Percentiles rank a stretch among this genome's conserved stretches.
Conservation (phyloP, 1,140 invertebrate genomes). For the Ceratoteleas bidentatus region DNA sequence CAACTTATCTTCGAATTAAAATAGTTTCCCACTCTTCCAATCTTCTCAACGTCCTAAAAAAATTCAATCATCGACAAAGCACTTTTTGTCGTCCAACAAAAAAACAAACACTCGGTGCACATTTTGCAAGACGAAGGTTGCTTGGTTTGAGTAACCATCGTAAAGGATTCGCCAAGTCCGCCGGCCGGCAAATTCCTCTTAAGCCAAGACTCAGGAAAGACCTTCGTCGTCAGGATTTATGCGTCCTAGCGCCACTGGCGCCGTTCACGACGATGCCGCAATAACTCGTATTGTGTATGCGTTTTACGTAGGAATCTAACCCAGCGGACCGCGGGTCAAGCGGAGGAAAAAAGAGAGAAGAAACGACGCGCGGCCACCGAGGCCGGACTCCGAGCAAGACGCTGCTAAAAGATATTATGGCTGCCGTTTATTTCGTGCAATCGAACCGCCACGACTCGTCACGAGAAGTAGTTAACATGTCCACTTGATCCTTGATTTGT, state of each 20-base stretch:
- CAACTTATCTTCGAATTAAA: no score
- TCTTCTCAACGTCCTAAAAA: no score
- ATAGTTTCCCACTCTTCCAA: no score
- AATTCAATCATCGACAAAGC: no score
- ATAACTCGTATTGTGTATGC: conserved; percentile 72
- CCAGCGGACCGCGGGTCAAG: conserved; percentile 63
- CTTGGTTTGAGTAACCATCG: conserved; percentile 20
- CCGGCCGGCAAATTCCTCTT: conserved; percentile 53
- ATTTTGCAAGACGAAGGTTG: no score
- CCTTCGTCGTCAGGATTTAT: conserved; percentile 66
- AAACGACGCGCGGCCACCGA: conserved; percentile 11
- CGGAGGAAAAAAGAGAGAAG: conserved; percentile 60
- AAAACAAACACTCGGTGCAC: no score
- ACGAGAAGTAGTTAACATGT: conserved; percentile 63
- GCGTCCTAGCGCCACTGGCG: conserved; percentile 69
- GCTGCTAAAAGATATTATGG: conserved; percentile 57
- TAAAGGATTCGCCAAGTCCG: conserved; percentile 30
- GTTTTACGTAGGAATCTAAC: conserved; percentile 70
- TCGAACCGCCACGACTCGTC: conserved; percentile 56
- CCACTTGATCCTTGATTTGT: conserved; percentile 55
- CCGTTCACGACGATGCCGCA: conserved; percentile 65
- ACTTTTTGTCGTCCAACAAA: no score
- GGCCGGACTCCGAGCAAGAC: conserved; percentile 41
- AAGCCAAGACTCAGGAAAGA: conserved; percentile 24
- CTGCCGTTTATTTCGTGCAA: conserved; percentile 62